Conservation (phyloP, 2,888 invertebrate genomes). For the Petrolisthes manimaculis region DNA sequence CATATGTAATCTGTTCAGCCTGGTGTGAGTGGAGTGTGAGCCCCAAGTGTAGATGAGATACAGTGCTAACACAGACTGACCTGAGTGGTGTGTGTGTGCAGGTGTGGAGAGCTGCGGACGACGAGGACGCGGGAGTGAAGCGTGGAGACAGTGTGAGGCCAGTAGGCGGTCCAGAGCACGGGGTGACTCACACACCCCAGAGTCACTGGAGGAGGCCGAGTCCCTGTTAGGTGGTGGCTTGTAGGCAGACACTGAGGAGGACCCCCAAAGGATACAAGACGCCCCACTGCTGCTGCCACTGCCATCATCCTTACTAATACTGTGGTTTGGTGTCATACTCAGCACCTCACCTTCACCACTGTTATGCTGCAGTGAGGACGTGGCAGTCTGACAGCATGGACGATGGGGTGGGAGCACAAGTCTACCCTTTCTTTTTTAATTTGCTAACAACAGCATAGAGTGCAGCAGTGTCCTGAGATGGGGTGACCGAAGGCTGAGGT, state of each 20-base stretch:
- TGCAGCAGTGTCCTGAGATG: slow-evolving; percentile 37
- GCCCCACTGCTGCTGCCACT: background rate
- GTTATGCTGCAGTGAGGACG: slow-evolving; percentile 44
- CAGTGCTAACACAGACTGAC: background rate
- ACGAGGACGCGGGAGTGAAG: slow-evolving; percentile 76
- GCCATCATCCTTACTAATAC: slow-evolving; percentile 39
- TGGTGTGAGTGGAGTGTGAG: no score
- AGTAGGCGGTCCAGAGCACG: slow-evolving; percentile 53
- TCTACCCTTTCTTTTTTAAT: slow-evolving; percentile 48
- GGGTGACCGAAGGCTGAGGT: slow-evolving; percentile 1
- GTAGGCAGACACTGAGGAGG: slow-evolving; percentile 63
- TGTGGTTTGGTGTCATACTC: slow-evolving; percentile 42
- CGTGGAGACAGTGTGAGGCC: slow-evolving; percentile 75
- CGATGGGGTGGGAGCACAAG: slow-evolving; percentile 60
- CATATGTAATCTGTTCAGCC: no score
- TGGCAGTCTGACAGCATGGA: slow-evolving; percentile 39
- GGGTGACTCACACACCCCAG: slow-evolving; percentile 65
- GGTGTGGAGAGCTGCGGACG: slow-evolving; percentile 74
- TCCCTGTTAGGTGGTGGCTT: slow-evolving; percentile 64
- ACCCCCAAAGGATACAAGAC: slow-evolving; percentile 48
- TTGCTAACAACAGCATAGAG: slow-evolving; percentile 62
- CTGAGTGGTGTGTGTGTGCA: slow-evolving; percentile 38
- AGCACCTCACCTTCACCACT: slow-evolving; percentile 42
- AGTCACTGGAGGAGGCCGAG: slow-evolving; percentile 66
- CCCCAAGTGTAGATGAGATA: no score